Evolutionary conservation across 2,113 vertebrate species (phyloP), one percentile per base, ranked within the genome.

Genomic region (Ailurus styani): DNA sequence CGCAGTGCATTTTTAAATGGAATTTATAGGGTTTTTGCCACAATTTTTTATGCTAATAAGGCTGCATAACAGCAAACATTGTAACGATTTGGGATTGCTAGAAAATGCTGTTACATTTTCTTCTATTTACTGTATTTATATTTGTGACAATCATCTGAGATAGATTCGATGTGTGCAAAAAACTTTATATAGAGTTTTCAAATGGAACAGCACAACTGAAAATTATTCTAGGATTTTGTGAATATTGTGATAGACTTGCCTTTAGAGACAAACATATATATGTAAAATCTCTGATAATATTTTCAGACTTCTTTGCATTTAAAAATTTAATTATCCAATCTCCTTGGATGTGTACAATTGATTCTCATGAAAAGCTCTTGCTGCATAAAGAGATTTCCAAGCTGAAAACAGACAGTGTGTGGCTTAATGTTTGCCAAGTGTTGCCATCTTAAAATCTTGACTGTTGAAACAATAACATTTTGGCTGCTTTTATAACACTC

Each of bases 401-500:
- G 45, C 95, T 97, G 95, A 15, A 86, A 95, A 82, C 93, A 97
- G 97, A 96, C 94, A 98, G 96, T 90, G 96, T 97, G 97, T 89
- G 55, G 85, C 50, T 96, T 95, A 86, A 82, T 66, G 87, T 87
- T 92, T 97, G 97, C 97, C 97, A 98, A 98, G 68, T 97, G 94
- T 97, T 98, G 94, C 97, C 97, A 96, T 98, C 96, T 96, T 97
- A 96, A 94, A 98, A 96, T 95, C 94, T 86, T 94, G 90, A 97
- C 97, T 98, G 97, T 97, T 98, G 97, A 96, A 97, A 98, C 96
- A 97, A 96, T 98, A 98, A 97, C 96, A 81, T 95, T 98, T 98
- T 97, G 97, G 97, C 96, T 98, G 97, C 97, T 98, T 97, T 98
- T 97, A 79, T 91, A 97, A 96, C 94, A 97, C 97, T 96, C 86